These are phyloP conservation scores for Diacarnus erythraeanus DNA, from an alignment of 37 sponge, comb jelly and placozoan species.

Conservation along the genomic window DNA sequence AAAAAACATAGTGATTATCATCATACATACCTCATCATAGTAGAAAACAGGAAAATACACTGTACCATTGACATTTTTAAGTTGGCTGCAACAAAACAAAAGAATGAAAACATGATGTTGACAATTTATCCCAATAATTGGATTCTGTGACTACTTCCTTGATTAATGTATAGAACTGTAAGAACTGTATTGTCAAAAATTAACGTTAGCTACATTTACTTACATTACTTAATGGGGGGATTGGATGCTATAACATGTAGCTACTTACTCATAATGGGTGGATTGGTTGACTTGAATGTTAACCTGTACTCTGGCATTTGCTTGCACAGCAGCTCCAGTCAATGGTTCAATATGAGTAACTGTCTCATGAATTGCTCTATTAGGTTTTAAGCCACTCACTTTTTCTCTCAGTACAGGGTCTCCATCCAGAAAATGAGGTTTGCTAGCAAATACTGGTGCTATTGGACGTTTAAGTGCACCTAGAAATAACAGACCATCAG, in stretches of 20 bases:
- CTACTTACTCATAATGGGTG: constrained; percentile 35
- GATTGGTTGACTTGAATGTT: constrained; percentile 63
- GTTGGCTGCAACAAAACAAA: constrained; percentile 23
- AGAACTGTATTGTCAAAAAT: too few relatives aligned
- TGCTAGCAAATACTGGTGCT: constrained; percentile 77
- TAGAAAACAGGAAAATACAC: constrained; percentile 69
- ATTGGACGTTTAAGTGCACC: constrained; percentile 52
- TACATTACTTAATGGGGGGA: too few relatives aligned
- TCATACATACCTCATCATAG: constrained; percentile 53
- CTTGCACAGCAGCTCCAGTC: constrained; percentile 57
- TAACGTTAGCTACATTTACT: too few relatives aligned
- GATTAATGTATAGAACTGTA: too few relatives aligned
- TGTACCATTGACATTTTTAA: constrained; percentile 42
- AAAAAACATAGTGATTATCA: background rate
- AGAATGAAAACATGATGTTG: background rate
- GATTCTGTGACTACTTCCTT: too few relatives aligned
- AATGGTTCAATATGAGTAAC: constrained; percentile 62
- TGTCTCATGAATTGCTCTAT: constrained; percentile 52
- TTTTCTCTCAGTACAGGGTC: constrained; percentile 59
- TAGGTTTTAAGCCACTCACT: constrained; percentile 54
- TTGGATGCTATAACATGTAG: too few relatives aligned
- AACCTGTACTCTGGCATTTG: constrained; percentile 42
- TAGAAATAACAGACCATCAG: constrained; percentile 76
- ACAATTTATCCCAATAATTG: too few relatives aligned
- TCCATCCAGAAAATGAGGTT: constrained; percentile 85